Base-by-base conservation (phyloP, 2,113 vertebrate species). In the Crypturellus undulatus region DNA sequence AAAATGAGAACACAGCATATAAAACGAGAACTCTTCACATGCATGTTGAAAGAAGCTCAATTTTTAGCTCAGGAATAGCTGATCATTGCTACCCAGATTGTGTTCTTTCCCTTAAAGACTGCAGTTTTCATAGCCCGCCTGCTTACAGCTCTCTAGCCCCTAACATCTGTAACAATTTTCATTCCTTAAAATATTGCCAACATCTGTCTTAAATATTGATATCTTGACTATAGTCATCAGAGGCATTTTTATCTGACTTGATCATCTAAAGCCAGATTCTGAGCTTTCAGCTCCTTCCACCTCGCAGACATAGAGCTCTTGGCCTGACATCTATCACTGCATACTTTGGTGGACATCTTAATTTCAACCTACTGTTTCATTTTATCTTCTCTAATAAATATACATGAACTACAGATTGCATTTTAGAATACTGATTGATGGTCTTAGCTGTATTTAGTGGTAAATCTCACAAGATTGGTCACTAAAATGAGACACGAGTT, bases 151-250 rank as follows among this genome's bases (percentile, higher is more conserved):
- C 32, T 79, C 20, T 69, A 88, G 63, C 32, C 25, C 92, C 59
- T 86, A 94, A 88, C 77, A 94, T 87, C 60, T 86, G 58, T 58
- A 92, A 93, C 20, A 6, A 42, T 83, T 93, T 96, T 83, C 26
- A 21, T 63, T 77, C 80, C 49, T 81, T 95, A 79, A 92, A 84
- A 92, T 26, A 6, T 54, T 97, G 91, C 64, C 90, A 96, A 52
- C 32, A 80, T 87, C 36, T 81, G 83, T 62, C 28, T 76, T 92
- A 82, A 95, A 93, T 71, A 78, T 68, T 52, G 63, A 13, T 91
- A 71, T 62, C 24, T 82, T 78, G 60, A 77, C 2, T 64, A 69
- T 42, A 42, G 40, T 42, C 40, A 42, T 92, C 65, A 93, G 56
- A 54, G 28, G 49, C 9, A 84, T 54, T 87, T 76, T 95, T 92